Conservation (phyloP, 2,797 vertebrate genomes). For the Staurois parvus region DNA sequence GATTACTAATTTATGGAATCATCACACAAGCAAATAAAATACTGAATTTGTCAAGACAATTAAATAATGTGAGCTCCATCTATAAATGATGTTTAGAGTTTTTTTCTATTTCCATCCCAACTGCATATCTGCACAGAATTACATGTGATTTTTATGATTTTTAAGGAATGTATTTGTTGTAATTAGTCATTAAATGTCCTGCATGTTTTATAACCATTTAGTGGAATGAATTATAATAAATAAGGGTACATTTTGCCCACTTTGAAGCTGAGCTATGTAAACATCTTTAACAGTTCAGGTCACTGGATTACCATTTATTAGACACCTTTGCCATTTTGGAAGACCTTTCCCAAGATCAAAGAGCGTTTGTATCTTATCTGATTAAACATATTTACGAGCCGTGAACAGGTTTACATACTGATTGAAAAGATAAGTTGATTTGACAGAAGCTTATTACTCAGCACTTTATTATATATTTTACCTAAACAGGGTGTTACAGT, state of each 20-base stretch:
- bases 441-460: conserved; percentile 23
- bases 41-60: not conserved
- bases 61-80: not conserved
- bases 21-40: not conserved
- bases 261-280: conserved; percentile 63
- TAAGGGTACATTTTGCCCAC: conserved; percentile 1
- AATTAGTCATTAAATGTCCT: not conserved
- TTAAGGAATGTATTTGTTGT: not conserved
- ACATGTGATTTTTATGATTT: not conserved
- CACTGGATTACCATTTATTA: conserved; percentile 45
- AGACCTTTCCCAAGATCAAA: conserved; percentile 59
- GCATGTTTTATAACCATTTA: conserved; percentile 29
- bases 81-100: not conserved
- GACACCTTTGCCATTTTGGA: conserved; percentile 54
- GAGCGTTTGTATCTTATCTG: conserved; percentile 52
- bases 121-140: not conserved
- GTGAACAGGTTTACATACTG: conserved; percentile 23
- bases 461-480: conserved; percentile 12
- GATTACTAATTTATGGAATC: not conserved
- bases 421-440: conserved; percentile 40
- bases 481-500: conserved; percentile 1
- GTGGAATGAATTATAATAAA: conserved; percentile 44
- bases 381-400: conserved; percentile 32
- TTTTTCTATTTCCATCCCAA: not conserved
- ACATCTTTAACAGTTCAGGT: conserved; percentile 56